Base-by-base conservation (phyloP, 2,113 vertebrate genomes). In the Argyrosomus japonicus region DNA sequence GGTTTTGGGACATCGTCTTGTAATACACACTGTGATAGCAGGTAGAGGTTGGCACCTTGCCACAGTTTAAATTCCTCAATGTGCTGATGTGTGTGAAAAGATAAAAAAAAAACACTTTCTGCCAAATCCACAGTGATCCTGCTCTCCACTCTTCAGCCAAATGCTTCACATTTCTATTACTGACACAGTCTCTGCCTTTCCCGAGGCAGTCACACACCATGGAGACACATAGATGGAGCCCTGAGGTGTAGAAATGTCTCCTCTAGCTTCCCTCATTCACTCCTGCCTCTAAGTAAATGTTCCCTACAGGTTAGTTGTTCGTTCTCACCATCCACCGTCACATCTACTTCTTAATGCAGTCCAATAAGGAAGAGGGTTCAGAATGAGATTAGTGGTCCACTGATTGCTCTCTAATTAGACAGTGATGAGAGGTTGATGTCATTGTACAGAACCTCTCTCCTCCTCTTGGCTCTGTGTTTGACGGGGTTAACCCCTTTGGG, bases 141-240 rank as follows among this genome's bases (percentile, higher is more conserved):
- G 32, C 29, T 57, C 63, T 77, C 29, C 17, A 11, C 7, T 60
- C 29, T 79, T 65, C 61, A 68, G 48, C 50, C 53, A 36, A 10
- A 61, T 8, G 19, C 63, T 75, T 83, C 62, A 74, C 51, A 64
- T 64, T 79, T 77, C n/a, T 18, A 60, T 85, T 78, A 45, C 47
- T 54, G 67, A 82, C 63, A 67, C 40, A 67, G 36, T 36, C 25
- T 19, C 65, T 81, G 48, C 12, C 40, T 86, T 71, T 71, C 68
- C 71, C 25, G 68, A 79, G 63, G 72, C 23, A 2, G 67, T 53
- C 43, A 58, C 51, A 69, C 10, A 12, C 25, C 43, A 56, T 18
- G 17, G 23, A 53, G 43, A 70, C 36, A 68, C 58, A 74, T 50
- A 75, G 48, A 68, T 63, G 27, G 36, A 76, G 81, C 45, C 51